Evolutionary conservation across 2,113 vertebrate genomes (phyloP).

Genomic region (Pangasianodon hypophthalmus): DNA sequence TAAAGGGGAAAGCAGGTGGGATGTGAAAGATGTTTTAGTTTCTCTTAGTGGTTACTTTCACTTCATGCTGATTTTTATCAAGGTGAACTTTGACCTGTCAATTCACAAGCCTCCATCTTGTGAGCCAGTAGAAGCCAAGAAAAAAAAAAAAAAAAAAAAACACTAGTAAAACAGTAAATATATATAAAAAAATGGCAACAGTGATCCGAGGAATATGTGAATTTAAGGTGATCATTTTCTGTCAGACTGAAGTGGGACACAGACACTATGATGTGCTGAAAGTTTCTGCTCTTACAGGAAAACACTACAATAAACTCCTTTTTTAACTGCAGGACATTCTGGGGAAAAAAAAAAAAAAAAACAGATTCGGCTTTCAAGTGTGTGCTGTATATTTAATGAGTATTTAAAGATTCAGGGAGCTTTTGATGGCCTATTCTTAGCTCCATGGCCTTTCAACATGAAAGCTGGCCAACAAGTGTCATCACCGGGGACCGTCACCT

Average conservation of each 20-base stretch:
- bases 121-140: no score
- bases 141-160: no score
- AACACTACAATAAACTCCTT: slow-evolving; percentile 1
- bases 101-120: no score
- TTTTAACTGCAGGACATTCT: background rate
- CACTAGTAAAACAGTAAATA: no score
- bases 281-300: background rate
- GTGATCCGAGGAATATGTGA: background rate
- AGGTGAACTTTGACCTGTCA: no score
- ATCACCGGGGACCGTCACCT: slow-evolving; percentile 22
- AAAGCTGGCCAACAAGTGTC: slow-evolving; percentile 47
- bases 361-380: slow-evolving; percentile 33
- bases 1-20: no score
- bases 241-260: background rate
- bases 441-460: slow-evolving; percentile 52
- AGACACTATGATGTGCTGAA: background rate
- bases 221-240: background rate
- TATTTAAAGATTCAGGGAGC: slow-evolving; percentile 44
- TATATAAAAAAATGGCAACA: no score
- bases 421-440: slow-evolving; percentile 56
- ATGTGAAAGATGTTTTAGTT: no score
- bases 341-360: background rate
- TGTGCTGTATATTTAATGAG: slow-evolving; percentile 58
- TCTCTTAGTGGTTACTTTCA: no score
- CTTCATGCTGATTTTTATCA: no score